Conservation (phyloP, 2,888 invertebrate genomes). For the Idaea biselata region DNA sequence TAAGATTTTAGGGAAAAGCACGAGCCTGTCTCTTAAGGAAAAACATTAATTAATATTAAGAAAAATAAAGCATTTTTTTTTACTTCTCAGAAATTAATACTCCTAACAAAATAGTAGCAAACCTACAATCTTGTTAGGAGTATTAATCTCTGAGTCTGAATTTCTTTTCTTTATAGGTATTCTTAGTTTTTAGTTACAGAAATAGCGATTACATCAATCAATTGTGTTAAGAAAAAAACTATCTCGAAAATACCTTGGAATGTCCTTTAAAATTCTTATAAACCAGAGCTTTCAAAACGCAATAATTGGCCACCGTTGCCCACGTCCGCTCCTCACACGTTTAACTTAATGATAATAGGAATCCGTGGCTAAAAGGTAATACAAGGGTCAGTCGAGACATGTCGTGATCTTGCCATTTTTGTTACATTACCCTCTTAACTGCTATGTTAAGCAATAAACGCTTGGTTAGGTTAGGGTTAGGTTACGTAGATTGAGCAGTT, state of each 20-base stretch:
- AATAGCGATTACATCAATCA: not conserved
- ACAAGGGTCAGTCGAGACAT: slow-evolving; percentile 51
- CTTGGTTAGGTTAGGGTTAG: not conserved
- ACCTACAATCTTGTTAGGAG: too few relatives aligned
- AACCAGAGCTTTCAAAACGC: not conserved
- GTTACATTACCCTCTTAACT: slow-evolving; percentile 28
- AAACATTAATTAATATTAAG: too few relatives aligned
- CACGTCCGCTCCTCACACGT: slow-evolving; percentile 54
- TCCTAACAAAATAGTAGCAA: too few relatives aligned
- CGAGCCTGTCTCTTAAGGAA: too few relatives aligned
- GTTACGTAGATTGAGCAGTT: not conserved
- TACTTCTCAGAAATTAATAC: too few relatives aligned
- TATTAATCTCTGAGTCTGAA: not conserved
- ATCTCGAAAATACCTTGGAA: not conserved
- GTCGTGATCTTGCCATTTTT: slow-evolving; percentile 67
- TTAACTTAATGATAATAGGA: slow-evolving; percentile 59
- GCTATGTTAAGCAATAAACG: not conserved
- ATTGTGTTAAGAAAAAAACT: not conserved
- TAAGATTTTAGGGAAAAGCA: too few relatives aligned
- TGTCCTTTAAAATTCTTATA: not conserved
- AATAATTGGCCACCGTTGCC: slow-evolving; percentile 11
- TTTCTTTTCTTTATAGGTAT: not conserved
- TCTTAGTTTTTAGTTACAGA: not conserved
- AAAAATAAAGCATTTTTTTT: too few relatives aligned
- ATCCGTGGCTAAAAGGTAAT: slow-evolving; percentile 60